Evolutionary conservation across 2,888 invertebrate species (phyloP).

Genomic region (Podotricha telesiphe): DNA sequence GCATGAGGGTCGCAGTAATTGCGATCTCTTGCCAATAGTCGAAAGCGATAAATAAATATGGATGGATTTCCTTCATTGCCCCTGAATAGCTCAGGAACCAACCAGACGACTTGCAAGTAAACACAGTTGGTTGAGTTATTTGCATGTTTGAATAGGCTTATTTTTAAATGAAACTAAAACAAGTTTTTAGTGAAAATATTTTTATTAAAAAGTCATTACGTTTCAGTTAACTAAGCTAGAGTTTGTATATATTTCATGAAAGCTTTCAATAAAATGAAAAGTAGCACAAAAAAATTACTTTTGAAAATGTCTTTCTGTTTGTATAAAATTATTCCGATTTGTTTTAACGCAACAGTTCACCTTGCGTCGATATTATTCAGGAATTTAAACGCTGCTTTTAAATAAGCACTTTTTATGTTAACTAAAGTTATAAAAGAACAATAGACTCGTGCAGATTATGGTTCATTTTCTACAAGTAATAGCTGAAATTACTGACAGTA

Average conservation of each 20-base stretch:
- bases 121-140: conserved; percentile 19
- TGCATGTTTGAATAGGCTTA: conserved; percentile 4
- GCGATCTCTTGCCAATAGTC: conserved; percentile 64
- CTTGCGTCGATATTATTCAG: conserved; percentile 10
- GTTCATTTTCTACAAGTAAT: neutral
- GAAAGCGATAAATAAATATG: conserved; percentile 75
- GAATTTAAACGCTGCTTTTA: conserved; percentile 2
- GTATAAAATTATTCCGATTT: conserved; percentile 13
- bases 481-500: neutral
- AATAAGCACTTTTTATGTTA: neutral
- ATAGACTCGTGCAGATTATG: too few relatives aligned
- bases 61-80: conserved; percentile 58
- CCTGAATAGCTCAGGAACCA: conserved; percentile 34
- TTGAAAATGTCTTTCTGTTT: conserved; percentile 10
- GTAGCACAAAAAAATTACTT: conserved; percentile 10
- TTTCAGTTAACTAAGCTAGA: conserved; percentile 24
- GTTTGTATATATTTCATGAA: conserved; percentile 17
- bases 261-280: conserved; percentile 25
- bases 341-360: conserved; percentile 3
- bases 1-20: conserved; percentile 71
- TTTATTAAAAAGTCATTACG: conserved; percentile 30
- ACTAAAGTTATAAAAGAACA: neutral
- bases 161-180: conserved; percentile 6
- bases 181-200: conserved; percentile 11
- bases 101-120: conserved; percentile 20